Conservation (phyloP, 2,113 vertebrate genomes). For the Tragelaphus imberbis region DNA sequence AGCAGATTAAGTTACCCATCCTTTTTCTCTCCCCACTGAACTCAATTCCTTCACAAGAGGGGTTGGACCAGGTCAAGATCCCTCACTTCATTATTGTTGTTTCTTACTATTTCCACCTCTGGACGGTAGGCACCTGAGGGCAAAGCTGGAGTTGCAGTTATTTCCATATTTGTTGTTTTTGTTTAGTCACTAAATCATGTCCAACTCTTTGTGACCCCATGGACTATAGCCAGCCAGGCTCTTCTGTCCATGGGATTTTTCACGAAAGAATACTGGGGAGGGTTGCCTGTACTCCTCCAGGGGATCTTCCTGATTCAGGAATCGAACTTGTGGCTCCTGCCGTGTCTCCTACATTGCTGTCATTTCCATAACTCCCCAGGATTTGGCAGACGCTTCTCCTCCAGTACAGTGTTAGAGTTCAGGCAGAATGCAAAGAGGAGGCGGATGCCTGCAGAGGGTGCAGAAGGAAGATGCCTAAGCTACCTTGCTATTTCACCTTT, state of each 20-base stretch:
- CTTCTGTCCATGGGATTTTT: neutral
- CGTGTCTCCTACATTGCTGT: neutral
- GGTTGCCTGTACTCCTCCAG: neutral
- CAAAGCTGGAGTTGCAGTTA: neutral
- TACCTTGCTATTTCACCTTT: neutral
- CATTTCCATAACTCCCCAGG: neutral
- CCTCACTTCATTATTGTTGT: neutral
- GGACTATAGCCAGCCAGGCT: neutral
- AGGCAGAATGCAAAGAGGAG: neutral
- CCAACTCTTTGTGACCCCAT: neutral
- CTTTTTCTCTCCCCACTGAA: neutral
- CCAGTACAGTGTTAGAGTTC: too few species aligned
- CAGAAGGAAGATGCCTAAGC: neutral
- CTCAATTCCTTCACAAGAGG: neutral
- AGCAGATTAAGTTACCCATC: neutral
- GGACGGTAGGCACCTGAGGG: neutral
- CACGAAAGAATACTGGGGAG: neutral
- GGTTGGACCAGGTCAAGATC: neutral
- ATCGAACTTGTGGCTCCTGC: neutral
- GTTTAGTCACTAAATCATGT: neutral
- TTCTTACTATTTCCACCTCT: neutral
- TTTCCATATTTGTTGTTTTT: neutral
- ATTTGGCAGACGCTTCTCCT: neutral
- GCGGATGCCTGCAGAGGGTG: fast-evolving
- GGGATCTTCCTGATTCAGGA: neutral